Conservation (phyloP, 2,888 invertebrate species). For the Hyposoter dolosus region DNA sequence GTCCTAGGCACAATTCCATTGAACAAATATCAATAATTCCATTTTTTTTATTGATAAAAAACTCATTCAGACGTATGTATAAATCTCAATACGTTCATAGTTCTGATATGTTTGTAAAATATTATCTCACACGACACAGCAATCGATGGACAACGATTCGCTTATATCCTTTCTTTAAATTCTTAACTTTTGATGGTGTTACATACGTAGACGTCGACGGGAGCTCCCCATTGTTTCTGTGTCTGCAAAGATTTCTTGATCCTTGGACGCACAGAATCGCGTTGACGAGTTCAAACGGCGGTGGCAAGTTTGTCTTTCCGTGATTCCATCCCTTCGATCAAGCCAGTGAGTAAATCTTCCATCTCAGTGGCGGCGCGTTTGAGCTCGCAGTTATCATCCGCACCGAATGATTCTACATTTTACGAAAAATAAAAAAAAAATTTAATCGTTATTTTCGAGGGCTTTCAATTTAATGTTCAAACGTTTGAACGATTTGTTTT, state of each 20-base stretch:
- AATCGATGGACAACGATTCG: not conserved
- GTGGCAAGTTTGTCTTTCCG: slow-evolving; percentile 82
- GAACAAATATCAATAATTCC: not conserved
- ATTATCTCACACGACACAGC: not conserved
- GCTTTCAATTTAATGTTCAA: not conserved
- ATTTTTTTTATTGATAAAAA: not conserved
- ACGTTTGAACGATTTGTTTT: not conserved
- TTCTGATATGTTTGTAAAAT: not conserved
- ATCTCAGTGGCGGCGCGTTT: slow-evolving; percentile 90
- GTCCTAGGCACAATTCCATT: not conserved
- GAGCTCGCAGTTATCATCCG: slow-evolving; percentile 88
- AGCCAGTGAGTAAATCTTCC: slow-evolving; percentile 89
- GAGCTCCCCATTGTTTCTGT: not conserved
- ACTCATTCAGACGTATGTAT: not conserved
- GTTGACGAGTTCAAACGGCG: slow-evolving; percentile 74
- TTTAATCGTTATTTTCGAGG: not conserved
- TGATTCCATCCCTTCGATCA: slow-evolving; percentile 89
- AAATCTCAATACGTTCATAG: not conserved
- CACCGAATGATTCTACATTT: slow-evolving; percentile 80
- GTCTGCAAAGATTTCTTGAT: not conserved
- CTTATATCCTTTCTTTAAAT: not conserved
- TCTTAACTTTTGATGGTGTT: not conserved
- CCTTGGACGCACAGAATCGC: not conserved
- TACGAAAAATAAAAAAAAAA: slow-evolving; percentile 5
- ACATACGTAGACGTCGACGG: not conserved